phyloP scores from a whole-genome alignment of 2,888 invertebrate genomes.

The Cinara cedri region DNA sequence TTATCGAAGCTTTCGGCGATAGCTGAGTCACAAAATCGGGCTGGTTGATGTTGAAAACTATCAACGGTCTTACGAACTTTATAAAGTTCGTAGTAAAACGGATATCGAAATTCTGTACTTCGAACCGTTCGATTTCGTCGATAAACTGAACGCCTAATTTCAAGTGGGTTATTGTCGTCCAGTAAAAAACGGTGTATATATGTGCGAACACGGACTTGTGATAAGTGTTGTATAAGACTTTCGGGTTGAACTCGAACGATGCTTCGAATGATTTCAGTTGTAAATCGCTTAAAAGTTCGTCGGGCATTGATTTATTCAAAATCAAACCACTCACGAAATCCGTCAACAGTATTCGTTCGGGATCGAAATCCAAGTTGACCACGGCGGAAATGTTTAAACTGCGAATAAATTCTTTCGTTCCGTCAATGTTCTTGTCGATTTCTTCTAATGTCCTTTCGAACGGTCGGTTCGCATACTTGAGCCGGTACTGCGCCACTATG shows the following conservation, averaged over 20 bases:
- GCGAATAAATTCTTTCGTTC: neutral
- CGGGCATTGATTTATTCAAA: neutral
- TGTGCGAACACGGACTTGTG: constrained; percentile 8
- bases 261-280: neutral
- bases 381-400: neutral
- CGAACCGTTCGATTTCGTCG: neutral
- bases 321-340: neutral
- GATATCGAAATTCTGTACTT: neutral
- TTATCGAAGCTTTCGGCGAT: neutral
- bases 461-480: neutral
- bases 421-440: constrained; percentile 2
- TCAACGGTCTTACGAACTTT: neutral
- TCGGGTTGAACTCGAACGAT: constrained; percentile 32
- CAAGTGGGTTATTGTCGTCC: constrained; percentile 27
- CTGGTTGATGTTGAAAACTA: neutral
- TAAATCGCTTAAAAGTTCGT: neutral
- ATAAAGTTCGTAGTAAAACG: neutral
- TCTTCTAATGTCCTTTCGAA: neutral
- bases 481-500: constrained; percentile 7
- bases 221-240: neutral
- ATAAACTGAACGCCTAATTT: neutral
- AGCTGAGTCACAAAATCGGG: neutral
- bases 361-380: neutral
- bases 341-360: neutral
- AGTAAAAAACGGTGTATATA: constrained; percentile 14